Conservation (phyloP, 2,113 vertebrate species). For the Nothocercus julius region DNA sequence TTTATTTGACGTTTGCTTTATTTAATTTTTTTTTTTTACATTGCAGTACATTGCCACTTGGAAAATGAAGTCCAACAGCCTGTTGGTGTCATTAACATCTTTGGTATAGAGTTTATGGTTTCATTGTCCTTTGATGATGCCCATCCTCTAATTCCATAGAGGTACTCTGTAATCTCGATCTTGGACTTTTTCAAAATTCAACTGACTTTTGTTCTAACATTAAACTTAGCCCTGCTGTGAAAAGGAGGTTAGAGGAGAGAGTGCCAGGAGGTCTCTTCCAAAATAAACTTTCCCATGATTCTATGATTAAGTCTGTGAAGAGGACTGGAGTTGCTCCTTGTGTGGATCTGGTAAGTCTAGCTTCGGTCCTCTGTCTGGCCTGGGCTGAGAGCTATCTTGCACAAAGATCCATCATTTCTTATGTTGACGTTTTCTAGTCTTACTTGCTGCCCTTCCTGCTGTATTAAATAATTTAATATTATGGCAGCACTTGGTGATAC, state of each 20-base stretch:
- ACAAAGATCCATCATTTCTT: neutral
- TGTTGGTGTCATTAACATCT: neutral
- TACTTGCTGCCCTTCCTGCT: neutral
- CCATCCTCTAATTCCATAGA: neutral
- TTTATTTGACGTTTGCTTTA: constrained; percentile 26
- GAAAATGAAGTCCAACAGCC: neutral
- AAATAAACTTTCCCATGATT: constrained; percentile 26
- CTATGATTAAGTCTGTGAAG: neutral
- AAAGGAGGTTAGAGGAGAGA: neutral
- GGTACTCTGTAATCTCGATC: neutral
- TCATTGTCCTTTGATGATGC: neutral
- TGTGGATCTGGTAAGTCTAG: neutral
- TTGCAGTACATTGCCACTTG: neutral
- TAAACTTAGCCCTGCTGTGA: neutral
- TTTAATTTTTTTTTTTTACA: neutral
- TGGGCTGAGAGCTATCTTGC: neutral
- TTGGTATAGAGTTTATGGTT: neutral
- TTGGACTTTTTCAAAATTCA: neutral
- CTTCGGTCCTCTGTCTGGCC: neutral
- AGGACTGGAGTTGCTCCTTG: neutral
- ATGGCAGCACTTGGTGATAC: neutral
- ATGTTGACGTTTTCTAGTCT: neutral
- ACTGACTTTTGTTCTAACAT: neutral
- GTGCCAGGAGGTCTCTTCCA: neutral
- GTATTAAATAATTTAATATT: neutral